Conservation (phyloP, 2,797 vertebrate species). For the Morelia viridis region DNA sequence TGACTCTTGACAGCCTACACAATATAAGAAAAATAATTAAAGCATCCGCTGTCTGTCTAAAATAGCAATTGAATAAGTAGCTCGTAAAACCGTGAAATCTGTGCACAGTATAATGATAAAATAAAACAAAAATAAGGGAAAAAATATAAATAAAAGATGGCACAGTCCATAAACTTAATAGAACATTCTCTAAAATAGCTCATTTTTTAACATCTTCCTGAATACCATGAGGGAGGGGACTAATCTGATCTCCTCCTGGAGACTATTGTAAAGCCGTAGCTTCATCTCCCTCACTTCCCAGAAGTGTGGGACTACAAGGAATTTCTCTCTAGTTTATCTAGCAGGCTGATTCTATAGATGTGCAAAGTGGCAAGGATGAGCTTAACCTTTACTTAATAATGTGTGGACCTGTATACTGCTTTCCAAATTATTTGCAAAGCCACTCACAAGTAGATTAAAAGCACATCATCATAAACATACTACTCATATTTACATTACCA, state of each 20-base stretch:
- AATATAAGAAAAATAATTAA: background rate
- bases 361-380: background rate
- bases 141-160: background rate
- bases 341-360: background rate
- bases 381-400: background rate
- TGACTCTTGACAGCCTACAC: background rate
- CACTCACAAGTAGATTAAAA: background rate
- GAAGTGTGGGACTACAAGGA: background rate
- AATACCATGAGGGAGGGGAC: background rate
- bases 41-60: background rate
- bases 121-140: background rate
- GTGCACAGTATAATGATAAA: background rate
- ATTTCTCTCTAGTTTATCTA: background rate
- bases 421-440: background rate
- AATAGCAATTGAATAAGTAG: no score
- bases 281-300: background rate
- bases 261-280: background rate
- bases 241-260: background rate
- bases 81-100: background rate
- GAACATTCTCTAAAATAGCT: background rate
- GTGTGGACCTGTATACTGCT: background rate
- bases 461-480: background rate
- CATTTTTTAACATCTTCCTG: background rate
- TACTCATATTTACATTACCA: background rate
- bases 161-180: background rate